Evolutionary conservation across 2,888 invertebrate species (phyloP), one percentile per base, ranked within the genome.

Genomic region (Noctua fimbriata): DNA sequence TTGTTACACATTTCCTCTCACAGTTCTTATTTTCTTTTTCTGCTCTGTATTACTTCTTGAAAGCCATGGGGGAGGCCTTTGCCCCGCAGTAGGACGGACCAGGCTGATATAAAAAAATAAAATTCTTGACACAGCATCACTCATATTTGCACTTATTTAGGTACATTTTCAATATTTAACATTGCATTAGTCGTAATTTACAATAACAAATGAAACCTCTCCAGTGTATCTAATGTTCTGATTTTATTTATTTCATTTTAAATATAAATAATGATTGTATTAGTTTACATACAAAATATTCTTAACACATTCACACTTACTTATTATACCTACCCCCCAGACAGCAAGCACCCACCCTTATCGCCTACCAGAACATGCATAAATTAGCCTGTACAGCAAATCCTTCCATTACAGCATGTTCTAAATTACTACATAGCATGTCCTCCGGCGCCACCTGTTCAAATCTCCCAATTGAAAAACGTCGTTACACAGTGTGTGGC

Each of bases 391-490:
- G 69, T 21, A 73, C 60, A 49, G 66, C 69, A 24, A 78, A 78
- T 69, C 78, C 47, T 58, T 21, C 63, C 71, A 72, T 84, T 78
- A 82, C 36, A 47, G 24, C 63, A 32, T 65, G 55, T 49, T 60
- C 73, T 66, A 63, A 85, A 85, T 81, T 70, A 76, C 73, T 70
- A 76, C 85, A 70, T 75, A 84, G 16, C 32, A 75, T n/a, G 72
- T 76, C 73, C 82, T 28, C 60, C 49, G 49, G 36, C 63, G 67
- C 71, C 49, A 73, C 80, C 78, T 87, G 66, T 76, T 78, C 72
- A 78, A 83, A 80, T 80, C 77, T 86, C 77, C 80, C 80, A 85
- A 88, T 88, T 86, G 88, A 89, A 86, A 84, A 86, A 83, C 80
- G 75, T 77, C 72, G 75, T 86, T 79, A 73, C 65, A 41, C 66